Base-by-base conservation (phyloP, 2,888 invertebrate species). In the Molorchus minor region DNA sequence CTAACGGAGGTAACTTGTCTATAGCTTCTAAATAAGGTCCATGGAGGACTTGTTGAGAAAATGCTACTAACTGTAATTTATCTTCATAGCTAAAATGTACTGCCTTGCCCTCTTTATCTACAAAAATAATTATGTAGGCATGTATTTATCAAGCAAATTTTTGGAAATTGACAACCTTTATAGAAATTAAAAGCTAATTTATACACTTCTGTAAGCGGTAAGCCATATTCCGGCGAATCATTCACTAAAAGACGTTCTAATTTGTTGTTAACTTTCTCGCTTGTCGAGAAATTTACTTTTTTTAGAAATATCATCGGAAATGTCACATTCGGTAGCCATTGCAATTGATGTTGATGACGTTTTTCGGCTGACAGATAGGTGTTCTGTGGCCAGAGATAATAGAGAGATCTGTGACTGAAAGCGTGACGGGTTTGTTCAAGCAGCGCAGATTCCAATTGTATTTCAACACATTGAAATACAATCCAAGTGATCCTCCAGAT, bases 21-120 rank as follows among this genome's bases (percentile, higher is more conserved):
- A 88, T 86, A 47, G 87, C 89, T 1, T 88, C 82, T 66, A 90
- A 87, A 73, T 90, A 88, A 46, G 92, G 88, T 0, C 98, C 98
- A 80, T 95, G 90, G 8, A 86, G 85, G 5, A 93, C 92, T 84
- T 98, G 98, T 77, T 96, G 94, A 7, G 93, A 94, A 75, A 92
- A 93, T 1, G 97, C 97, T 13, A 97, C 92, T 63, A 98, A 82
- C 77, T 92, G 92, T 53, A 97, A 81, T 77, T 95, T 93, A 77
- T 98, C 96, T 80, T 94, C 93, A 79, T 98, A 98, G 41, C 94
- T 93, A 61, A 97, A 84, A 75, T 96, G 95, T 44, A 98, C 86
- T 1, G 96, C 98, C 84, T 97, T 98, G n/a, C 97, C 97, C 82
- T 95, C 93, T 83, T 98, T 97, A 79, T 98, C 98, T 97, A 43